Base-by-base conservation (phyloP, 2,113 vertebrate genomes). In the Corythaixoides concolor region DNA sequence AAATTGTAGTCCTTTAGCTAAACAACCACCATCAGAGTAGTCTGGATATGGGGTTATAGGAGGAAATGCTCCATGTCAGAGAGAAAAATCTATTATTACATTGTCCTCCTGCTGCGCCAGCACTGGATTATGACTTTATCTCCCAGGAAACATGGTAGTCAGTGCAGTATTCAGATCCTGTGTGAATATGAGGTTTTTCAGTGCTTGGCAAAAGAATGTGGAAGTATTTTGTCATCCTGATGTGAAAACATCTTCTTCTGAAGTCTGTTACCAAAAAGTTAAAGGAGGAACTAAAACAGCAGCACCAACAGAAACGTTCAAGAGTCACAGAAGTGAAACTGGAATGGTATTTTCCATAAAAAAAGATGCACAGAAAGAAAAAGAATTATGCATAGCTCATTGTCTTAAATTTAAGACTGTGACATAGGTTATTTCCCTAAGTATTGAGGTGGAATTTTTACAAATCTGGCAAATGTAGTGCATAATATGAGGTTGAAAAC, bases 241-340 rank as follows among this genome's bases (percentile, higher is more conserved):
- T 70, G 45, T 67, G 64, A 72, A 93, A 86, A 81, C 3, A 30
- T 58, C 19, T 28, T 64, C 15, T 82, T 79, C 58, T 56, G 12
- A 53, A 64, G 63, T 78, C 39, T 2, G 55, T 72, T 89, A 85
- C 33, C 87, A 49, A 85, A 94, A 56, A 35, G 39, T 35, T 84
- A 35, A 53, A 96, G 39, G 49, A 90, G 95, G 93, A 97, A 97
- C 67, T 92, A 85, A 76, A 90, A 52, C 24, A 89, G 85, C 83
- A 95, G 76, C 56, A 64, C 33, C 7, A 37, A 86, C 81, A 66
- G 66, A 95, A 96, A 92, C 23, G 28, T 47, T 64, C 8, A 78
- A 94, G 56, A 55, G 37, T 80, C 81, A 75, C 60, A 70, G 93
- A 97, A 97, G 69, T 94, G 95, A 88, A 97, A 97, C 73, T 82